These are phyloP conservation scores for Cercocebus atys DNA, from an alignment of 2,113 vertebrate species.

Conservation along the genomic window DNA sequence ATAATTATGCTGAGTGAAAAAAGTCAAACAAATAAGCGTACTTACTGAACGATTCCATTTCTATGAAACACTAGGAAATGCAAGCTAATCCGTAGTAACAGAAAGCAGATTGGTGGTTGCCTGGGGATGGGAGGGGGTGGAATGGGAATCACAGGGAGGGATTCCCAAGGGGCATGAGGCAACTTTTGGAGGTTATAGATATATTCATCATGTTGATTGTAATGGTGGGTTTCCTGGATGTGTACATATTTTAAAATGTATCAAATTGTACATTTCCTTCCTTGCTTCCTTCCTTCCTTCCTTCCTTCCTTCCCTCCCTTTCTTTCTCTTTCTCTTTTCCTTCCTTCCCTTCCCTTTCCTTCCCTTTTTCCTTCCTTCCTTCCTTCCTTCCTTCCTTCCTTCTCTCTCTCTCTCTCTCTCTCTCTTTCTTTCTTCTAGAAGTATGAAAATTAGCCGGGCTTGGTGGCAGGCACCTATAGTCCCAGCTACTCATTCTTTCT, in stretches of 20 bases:
- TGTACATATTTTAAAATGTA: not conserved
- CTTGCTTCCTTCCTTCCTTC: no score
- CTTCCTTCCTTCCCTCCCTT: no score
- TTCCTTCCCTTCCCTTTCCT: accelerated
- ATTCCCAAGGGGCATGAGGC: not conserved
- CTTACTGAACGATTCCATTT: not conserved
- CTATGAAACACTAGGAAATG: not conserved
- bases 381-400: no score
- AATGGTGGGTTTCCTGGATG: not conserved
- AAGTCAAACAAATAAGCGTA: not conserved
- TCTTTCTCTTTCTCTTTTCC: no score
- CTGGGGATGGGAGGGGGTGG: not conserved
- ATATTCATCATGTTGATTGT: not conserved
- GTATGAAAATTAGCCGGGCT: no score
- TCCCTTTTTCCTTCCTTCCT: no score
- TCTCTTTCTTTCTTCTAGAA: no score
- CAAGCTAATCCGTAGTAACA: not conserved
- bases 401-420: no score
- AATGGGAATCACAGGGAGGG: not conserved
- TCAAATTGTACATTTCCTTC: not conserved
- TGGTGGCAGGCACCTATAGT: no score
- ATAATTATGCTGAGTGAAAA: not conserved
- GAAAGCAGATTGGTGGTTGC: not conserved
- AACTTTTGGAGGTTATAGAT: not conserved
- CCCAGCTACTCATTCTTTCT: no score